Conservation (phyloP, 2,113 vertebrate genomes). For the Suncus etruscus region DNA sequence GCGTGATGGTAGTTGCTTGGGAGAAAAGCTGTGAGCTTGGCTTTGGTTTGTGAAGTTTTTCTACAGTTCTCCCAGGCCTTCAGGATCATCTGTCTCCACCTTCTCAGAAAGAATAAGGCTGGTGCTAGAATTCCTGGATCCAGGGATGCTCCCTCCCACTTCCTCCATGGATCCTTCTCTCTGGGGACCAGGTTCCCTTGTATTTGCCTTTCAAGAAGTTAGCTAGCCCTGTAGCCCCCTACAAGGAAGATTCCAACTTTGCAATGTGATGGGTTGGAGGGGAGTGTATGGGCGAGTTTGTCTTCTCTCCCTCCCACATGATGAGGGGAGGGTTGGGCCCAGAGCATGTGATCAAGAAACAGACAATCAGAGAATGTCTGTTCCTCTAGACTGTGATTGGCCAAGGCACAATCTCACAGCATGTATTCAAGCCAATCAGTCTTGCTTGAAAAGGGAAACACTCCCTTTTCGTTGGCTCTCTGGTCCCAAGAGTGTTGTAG, state of each 20-base stretch:
- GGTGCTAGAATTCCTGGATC: too few relatives aligned
- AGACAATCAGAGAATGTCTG: background rate
- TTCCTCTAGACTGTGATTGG: background rate
- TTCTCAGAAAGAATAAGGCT: too few relatives aligned
- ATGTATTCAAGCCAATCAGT: fast-evolving
- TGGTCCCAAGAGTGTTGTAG: too few relatives aligned
- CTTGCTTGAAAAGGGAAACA: background rate
- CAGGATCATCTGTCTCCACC: too few relatives aligned
- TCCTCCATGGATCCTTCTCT: background rate
- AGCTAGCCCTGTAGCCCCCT: too few relatives aligned
- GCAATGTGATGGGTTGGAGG: too few relatives aligned
- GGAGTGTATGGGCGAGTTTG: too few relatives aligned
- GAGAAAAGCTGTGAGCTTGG: slow-evolving; percentile 33
- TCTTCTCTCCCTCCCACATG: too few relatives aligned
- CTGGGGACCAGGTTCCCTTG: too few relatives aligned
- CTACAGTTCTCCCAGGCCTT: background rate
- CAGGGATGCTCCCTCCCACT: background rate
- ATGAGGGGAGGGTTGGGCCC: too few relatives aligned
- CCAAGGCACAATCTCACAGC: background rate
- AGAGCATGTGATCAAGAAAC: background rate
- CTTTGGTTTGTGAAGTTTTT: background rate
- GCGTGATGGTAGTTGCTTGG: slow-evolving; percentile 32
- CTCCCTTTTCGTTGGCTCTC: background rate
- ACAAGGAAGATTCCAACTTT: too few relatives aligned
- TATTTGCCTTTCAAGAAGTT: too few relatives aligned